Percentiles rank a stretch among this genome's conserved stretches.
phyloP scores from a whole-genome alignment of 2,888 invertebrate genomes.

The Eupithecia pulchellata region DNA sequence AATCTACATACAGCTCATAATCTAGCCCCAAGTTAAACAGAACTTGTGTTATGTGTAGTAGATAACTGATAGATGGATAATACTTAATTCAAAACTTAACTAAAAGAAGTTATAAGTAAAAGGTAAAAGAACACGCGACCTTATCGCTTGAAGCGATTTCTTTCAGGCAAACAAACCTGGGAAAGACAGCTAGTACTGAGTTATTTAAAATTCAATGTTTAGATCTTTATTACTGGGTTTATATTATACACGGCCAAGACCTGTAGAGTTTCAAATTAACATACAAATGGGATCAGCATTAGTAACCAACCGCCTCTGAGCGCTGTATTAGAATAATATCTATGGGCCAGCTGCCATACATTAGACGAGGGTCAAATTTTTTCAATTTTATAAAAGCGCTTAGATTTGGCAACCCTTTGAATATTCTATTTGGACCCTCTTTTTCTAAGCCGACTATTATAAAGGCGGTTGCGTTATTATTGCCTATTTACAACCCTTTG shows the following conservation, averaged over 20 bases:
- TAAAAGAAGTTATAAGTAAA: too few species aligned
- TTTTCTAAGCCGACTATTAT: slow-evolving; percentile 54
- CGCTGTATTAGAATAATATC: slow-evolving; percentile 75
- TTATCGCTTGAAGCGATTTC: too few species aligned
- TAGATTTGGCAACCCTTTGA: slow-evolving; percentile 81
- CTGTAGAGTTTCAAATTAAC: slow-evolving; percentile 60
- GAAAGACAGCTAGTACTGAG: not conserved
- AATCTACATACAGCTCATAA: too few species aligned
- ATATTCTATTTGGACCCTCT: slow-evolving; percentile 72
- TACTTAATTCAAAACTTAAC: too few species aligned
- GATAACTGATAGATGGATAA: too few species aligned
- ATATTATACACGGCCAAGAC: slow-evolving; percentile 40
- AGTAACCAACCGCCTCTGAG: slow-evolving; percentile 49
- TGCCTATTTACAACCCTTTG: slow-evolving; percentile 47
- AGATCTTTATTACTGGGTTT: slow-evolving; percentile 43
- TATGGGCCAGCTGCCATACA: slow-evolving; percentile 69
- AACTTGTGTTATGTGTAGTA: too few species aligned
- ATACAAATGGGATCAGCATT: slow-evolving; percentile 66
- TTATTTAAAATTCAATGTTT: slow-evolving; percentile 30
- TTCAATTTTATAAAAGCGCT: slow-evolving; percentile 66
- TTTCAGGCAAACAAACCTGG: too few species aligned
- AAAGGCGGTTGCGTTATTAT: slow-evolving; percentile 44
- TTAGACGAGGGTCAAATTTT: slow-evolving; percentile 65
- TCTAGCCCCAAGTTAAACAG: too few species aligned
- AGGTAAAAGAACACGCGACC: too few species aligned